phyloP scores from a whole-genome alignment of 2,113 vertebrate genomes.

The Connochaetes taurinus region DNA sequence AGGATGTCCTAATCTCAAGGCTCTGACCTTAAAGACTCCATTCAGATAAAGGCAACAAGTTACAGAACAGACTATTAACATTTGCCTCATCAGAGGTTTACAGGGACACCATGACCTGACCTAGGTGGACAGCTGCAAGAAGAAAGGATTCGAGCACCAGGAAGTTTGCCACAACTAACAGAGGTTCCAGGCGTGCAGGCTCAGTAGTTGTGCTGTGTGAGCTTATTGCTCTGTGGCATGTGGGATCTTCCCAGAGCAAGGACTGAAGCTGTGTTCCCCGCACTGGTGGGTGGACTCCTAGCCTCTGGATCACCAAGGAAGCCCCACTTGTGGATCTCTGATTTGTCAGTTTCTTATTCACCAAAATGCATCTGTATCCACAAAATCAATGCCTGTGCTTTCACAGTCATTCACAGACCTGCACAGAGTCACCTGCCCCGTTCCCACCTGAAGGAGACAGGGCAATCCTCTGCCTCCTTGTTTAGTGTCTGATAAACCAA shows the following conservation, averaged over 20 bases:
- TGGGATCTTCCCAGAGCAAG: background rate
- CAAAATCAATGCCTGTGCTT: background rate
- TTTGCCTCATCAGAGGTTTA: background rate
- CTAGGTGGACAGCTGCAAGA: background rate
- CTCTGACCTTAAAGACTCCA: background rate
- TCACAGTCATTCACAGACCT: background rate
- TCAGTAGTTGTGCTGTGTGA: rapidly evolving
- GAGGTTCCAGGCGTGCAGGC: background rate
- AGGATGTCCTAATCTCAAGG: background rate
- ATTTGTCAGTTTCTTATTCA: background rate
- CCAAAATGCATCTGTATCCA: background rate
- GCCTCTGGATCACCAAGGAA: background rate
- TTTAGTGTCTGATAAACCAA: background rate
- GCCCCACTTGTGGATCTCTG: background rate
- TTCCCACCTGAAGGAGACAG: background rate
- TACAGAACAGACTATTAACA: background rate
- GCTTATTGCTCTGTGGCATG: background rate
- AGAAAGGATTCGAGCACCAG: background rate
- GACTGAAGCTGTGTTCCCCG: background rate
- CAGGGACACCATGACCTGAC: background rate
- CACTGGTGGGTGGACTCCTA: rapidly evolving
- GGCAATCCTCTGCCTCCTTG: background rate
- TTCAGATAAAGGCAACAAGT: background rate
- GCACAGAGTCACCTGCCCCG: background rate
- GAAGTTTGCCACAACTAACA: background rate